These are phyloP conservation scores for Ligdia adustata DNA, from an alignment of 2,888 invertebrate genomes.

Conservation along the genomic window DNA sequence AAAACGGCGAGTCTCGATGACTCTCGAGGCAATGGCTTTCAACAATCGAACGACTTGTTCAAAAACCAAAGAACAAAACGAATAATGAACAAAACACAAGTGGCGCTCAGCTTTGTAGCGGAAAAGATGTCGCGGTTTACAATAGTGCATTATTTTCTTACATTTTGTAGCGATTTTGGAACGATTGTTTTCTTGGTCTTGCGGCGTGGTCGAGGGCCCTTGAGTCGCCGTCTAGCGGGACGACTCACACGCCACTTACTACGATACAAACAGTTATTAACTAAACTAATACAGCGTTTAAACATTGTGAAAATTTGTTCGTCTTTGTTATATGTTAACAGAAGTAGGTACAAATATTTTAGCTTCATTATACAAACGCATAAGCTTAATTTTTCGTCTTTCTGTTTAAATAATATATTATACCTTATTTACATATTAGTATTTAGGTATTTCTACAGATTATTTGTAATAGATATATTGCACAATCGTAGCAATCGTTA, in stretches of 20 bases:
- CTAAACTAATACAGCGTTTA: neutral
- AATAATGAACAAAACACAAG: constrained; percentile 67
- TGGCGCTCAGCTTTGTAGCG: constrained; percentile 63
- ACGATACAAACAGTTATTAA: neutral
- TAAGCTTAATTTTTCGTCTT: too few species aligned
- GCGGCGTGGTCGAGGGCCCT: constrained; percentile 44
- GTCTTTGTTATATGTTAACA: neutral
- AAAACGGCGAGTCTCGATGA: constrained; percentile 54
- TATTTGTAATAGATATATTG: too few species aligned
- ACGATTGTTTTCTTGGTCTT: constrained; percentile 62
- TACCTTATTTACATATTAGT: too few species aligned
- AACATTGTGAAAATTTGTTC: neutral
- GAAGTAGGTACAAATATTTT: neutral
- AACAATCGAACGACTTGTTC: constrained; percentile 3
- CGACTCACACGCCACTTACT: neutral
- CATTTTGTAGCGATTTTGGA: constrained; percentile 72
- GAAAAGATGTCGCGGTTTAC: constrained; percentile 72
- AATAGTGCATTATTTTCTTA: constrained; percentile 72
- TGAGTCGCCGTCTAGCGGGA: neutral
- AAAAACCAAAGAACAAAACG: constrained; percentile 63
- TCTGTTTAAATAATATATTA: too few species aligned
- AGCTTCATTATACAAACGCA: too few species aligned
- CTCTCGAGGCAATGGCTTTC: constrained; percentile 39
- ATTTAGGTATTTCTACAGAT: too few species aligned
- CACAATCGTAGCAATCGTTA: too few species aligned